These are phyloP conservation scores for Oryctes rhinoceros DNA, from an alignment of 1,140 invertebrate species.

Conservation along the genomic window DNA sequence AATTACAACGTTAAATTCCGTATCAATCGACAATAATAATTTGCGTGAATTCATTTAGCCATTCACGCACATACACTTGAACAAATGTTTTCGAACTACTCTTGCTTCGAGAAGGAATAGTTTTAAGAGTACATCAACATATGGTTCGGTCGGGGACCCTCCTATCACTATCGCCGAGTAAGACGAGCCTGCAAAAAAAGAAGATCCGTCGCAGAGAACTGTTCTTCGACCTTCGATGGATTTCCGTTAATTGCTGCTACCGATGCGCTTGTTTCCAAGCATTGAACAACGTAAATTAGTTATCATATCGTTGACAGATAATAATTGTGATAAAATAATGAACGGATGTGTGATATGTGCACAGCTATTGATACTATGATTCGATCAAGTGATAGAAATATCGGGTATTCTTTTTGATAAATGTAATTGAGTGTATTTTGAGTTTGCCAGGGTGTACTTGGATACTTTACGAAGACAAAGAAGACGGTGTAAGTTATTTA, in stretches of 20 bases:
- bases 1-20: no score
- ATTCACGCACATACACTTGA: not conserved
- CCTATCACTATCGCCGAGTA: not conserved
- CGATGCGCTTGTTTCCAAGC: not conserved
- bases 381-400: not conserved
- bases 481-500: no score
- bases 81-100: not conserved
- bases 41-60: not conserved
- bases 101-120: not conserved
- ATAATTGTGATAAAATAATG: not conserved
- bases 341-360: not conserved
- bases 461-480: no score
- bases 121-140: slow-evolving; percentile 1
- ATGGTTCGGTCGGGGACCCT: not conserved
- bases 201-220: not conserved
- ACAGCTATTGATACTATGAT: not conserved
- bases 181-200: not conserved
- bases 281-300: not conserved
- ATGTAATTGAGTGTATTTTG: no score
- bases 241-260: not conserved
- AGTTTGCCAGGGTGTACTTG: no score
- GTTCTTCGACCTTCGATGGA: not conserved
- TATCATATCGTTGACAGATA: not conserved
- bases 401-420: no score
- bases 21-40: no score